phyloP scores from a whole-genome alignment of 2,797 vertebrate genomes.

The Myotis vivesi region DNA sequence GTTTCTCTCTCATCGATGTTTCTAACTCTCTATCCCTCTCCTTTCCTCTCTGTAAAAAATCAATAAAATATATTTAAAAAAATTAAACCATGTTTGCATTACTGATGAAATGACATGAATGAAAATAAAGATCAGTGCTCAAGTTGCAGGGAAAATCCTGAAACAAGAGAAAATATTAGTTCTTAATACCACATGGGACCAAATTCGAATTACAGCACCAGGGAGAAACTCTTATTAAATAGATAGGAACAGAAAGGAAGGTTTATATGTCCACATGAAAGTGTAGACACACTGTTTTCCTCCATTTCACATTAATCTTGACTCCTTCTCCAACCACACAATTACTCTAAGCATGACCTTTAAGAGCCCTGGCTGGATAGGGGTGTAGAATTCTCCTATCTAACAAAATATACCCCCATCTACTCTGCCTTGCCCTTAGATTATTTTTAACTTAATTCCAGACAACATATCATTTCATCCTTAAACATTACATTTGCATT shows the following conservation, averaged over 20 bases:
- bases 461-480: background rate
- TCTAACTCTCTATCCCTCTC: too few species aligned
- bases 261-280: too few species aligned
- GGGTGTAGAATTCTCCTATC: background rate
- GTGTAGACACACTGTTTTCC: background rate
- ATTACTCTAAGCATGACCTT: background rate
- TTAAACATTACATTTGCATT: background rate
- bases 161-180: background rate
- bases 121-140: background rate
- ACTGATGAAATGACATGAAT: background rate
- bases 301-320: too few species aligned
- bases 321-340: background rate
- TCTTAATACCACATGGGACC: background rate
- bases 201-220: background rate
- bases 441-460: background rate
- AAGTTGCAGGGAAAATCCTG: background rate
- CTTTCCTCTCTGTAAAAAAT: too few species aligned
- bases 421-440: background rate
- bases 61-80: constrained; percentile 19
- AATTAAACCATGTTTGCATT: constrained; percentile 43
- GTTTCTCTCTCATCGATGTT: too few species aligned
- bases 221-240: background rate
- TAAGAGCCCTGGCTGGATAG: background rate
- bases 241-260: background rate
- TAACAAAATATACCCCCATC: background rate